Evolutionary conservation across 2,113 vertebrate species (phyloP).

Genomic region (Neogobius melanostomus): DNA sequence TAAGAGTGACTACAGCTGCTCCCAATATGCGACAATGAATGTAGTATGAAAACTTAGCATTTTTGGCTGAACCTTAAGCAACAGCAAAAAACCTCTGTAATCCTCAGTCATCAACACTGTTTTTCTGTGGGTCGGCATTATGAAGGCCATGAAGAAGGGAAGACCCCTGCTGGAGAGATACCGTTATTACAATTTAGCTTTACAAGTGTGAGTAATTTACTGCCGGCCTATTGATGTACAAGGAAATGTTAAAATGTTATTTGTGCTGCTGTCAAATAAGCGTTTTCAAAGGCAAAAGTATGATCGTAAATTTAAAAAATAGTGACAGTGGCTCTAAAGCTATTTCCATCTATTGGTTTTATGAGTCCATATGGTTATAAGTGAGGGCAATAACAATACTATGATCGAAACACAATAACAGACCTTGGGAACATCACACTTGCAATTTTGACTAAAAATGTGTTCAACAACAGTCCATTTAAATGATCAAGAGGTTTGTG

Average conservation of each 20-base stretch:
- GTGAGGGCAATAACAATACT: slow-evolving; percentile 49
- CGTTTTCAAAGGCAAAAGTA: slow-evolving; percentile 24
- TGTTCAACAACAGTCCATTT: slow-evolving; percentile 10
- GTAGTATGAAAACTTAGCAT: slow-evolving; percentile 1
- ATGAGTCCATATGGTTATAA: slow-evolving; percentile 65
- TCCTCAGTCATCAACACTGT: background rate
- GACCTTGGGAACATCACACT: slow-evolving; percentile 28
- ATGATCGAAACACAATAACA: slow-evolving; percentile 50
- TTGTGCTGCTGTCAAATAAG: background rate
- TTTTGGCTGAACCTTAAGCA: background rate
- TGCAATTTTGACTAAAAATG: slow-evolving; percentile 17
- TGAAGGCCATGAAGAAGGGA: slow-evolving; percentile 55
- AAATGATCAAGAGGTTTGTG: slow-evolving; percentile 17
- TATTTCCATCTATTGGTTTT: slow-evolving; percentile 48
- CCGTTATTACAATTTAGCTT: slow-evolving; percentile 54
- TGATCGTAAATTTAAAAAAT: slow-evolving; percentile 39
- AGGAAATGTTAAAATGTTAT: background rate
- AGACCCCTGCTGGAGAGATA: slow-evolving; percentile 73
- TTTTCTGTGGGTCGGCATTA: background rate
- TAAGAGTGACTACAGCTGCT: slow-evolving; percentile 45
- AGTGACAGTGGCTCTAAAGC: slow-evolving; percentile 43
- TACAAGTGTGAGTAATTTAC: background rate
- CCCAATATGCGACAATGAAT: slow-evolving; percentile 26
- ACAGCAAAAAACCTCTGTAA: background rate
- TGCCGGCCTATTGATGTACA: background rate